Base-by-base conservation (phyloP, 2,797 vertebrate species). In the Lepidocolaptes lacrymiger region DNA sequence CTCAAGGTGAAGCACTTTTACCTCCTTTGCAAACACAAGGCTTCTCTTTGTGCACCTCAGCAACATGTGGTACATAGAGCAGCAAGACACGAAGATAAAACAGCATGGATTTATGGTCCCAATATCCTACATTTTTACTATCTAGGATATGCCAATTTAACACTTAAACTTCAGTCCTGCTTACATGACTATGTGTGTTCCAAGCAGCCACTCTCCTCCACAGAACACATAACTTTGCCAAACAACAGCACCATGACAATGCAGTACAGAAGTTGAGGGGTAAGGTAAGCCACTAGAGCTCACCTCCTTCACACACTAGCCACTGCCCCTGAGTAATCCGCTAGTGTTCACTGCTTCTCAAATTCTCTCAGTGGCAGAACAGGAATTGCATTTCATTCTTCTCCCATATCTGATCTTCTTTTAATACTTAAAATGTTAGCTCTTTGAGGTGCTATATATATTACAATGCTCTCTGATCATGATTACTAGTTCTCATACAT, bases 41-140 rank as follows among this genome's bases (percentile, higher is more conserved):
- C 55, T 94, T 95, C 55, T 30, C 86, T 89, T 95, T 92, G n/a
- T 81, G 55, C 59, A 58, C 20, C 17, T 27, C 85, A 85, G 74
- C 73, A 94, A 90, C 86, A 52, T 0, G 23, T 21, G 39, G 67
- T 58, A 79, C 0, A 0, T 7, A 91, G 69, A 69, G 54, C 46
- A 87, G 11, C 21, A 28, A 76, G 61, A 62, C 16, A 61, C 55
- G 56, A 61, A 88, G 27, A 83, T 36, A 80, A 26, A 88, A 48
- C 12, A 61, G 12, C 7, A 22, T 8, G 12, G 32, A 81, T 14
- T 56, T 48, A 41, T 59, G 24, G 18, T 66, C 58, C 58, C 27
- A 54, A 6, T 54, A 72, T 14, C 46, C 85, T 54, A 30, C 3
- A 19, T 22, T 54, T 83, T 39, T 75, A 59, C 48, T 84, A 37